Conservation (phyloP, 2,797 vertebrate genomes). For the Chelidonichthys spinosus region DNA sequence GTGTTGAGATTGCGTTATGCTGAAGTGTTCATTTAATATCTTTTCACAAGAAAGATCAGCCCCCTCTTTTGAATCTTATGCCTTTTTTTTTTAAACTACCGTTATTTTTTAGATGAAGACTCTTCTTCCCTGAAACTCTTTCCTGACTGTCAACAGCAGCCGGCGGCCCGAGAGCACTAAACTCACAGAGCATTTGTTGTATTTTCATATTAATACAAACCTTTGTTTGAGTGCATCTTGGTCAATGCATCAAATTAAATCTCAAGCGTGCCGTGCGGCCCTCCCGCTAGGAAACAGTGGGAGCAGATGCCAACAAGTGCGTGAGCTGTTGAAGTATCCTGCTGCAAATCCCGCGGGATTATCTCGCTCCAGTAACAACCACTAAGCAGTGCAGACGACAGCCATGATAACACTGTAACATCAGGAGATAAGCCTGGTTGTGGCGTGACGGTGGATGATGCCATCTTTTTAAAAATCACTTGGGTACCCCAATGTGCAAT, state of each 20-base stretch:
- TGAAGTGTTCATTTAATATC: conserved; percentile 7
- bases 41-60: neutral
- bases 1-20: neutral
- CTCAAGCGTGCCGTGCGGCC: conserved; percentile 5
- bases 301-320: conserved; percentile 5
- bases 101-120: conserved; percentile 21
- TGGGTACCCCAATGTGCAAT: neutral
- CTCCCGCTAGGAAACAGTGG: conserved; percentile 1
- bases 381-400: conserved; percentile 16
- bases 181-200: conserved; percentile 24
- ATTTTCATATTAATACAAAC: conserved; percentile 21
- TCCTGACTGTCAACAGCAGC: conserved; percentile 7
- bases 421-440: conserved; percentile 15
- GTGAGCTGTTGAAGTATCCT: conserved; percentile 17
- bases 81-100: conserved; percentile 1
- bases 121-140: conserved; percentile 12
- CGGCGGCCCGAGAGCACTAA: conserved; percentile 4
- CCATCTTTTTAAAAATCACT: conserved; percentile 4
- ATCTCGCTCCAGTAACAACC: conserved; percentile 15
- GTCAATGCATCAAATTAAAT: conserved; percentile 20
- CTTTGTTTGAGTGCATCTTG: conserved; percentile 11
- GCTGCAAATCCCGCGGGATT: conserved; percentile 31
- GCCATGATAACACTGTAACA: conserved; percentile 4
- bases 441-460: conserved; percentile 12
- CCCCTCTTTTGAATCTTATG: conserved; percentile 3